Conservation (phyloP, 1,140 invertebrate genomes). For the Trichonephila inaurata region DNA sequence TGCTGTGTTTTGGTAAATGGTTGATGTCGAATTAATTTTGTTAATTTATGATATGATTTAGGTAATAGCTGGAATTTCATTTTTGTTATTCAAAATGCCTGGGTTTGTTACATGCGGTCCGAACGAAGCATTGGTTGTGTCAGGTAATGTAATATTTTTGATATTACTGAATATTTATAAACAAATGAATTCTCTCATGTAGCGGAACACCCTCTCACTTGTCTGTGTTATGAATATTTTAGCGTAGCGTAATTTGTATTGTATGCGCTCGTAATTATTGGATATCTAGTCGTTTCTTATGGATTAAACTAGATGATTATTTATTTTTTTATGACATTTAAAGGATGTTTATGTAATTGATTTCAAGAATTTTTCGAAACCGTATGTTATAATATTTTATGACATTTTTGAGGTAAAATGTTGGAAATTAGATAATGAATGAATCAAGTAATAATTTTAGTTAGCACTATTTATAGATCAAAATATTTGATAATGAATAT, state of each 20-base stretch:
- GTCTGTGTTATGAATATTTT: not conserved
- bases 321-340: too few relatives aligned
- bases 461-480: too few relatives aligned
- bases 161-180: not conserved
- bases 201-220: not conserved
- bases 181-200: not conserved
- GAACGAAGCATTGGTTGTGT: conserved; percentile 97
- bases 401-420: too few relatives aligned
- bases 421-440: too few relatives aligned
- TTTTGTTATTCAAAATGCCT: conserved; percentile 82
- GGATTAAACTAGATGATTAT: too few relatives aligned
- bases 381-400: too few relatives aligned
- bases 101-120: conserved; percentile 98
- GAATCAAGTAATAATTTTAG: too few relatives aligned
- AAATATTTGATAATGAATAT: too few relatives aligned
- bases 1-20: not conserved
- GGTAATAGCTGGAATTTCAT: not conserved
- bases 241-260: not conserved
- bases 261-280: too few relatives aligned
- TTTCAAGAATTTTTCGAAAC: too few relatives aligned
- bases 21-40: not conserved
- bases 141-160: conserved; percentile 86
- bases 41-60: not conserved
- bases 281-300: too few relatives aligned
- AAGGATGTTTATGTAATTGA: too few relatives aligned